These are phyloP conservation scores for Endotricha flammealis DNA, from an alignment of 2,888 invertebrate genomes.

Conservation along the genomic window DNA sequence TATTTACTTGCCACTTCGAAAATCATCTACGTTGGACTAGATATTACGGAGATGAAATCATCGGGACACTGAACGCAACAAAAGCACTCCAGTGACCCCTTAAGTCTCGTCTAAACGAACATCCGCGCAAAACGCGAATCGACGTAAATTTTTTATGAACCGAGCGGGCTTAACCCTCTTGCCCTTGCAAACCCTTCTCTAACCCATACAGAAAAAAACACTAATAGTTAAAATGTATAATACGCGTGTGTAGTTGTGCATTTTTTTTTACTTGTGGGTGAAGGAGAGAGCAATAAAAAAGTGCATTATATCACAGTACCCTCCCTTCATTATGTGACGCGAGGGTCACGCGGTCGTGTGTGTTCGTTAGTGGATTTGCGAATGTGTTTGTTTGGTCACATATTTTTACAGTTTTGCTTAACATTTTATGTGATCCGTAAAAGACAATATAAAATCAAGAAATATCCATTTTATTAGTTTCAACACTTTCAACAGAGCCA, in stretches of 20 bases:
- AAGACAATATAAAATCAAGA: too few species aligned
- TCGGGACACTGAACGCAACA: conserved; percentile 27
- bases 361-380: conserved; percentile 21
- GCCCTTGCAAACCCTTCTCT: conserved; percentile 67
- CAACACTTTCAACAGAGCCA: too few species aligned
- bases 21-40: too few species aligned
- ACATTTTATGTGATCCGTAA: too few species aligned
- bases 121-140: conserved; percentile 55
- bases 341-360: conserved; percentile 51
- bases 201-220: conserved; percentile 56
- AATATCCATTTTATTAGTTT: too few species aligned
- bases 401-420: conserved; percentile 21
- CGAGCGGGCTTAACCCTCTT: conserved; percentile 54
- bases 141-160: conserved; percentile 70
- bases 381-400: conserved; percentile 21
- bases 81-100: conserved; percentile 45
- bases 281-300: conserved; percentile 76
- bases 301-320: conserved; percentile 75
- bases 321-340: conserved; percentile 70
- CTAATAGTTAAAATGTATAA: conserved; percentile 75
- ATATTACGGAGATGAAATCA: conserved; percentile 8
- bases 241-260: conserved; percentile 56
- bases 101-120: conserved; percentile 40
- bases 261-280: conserved; percentile 74
- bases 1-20: too few species aligned